phyloP scores from a whole-genome alignment of 2,888 invertebrate species.

The Barypeithes pellucidus region DNA sequence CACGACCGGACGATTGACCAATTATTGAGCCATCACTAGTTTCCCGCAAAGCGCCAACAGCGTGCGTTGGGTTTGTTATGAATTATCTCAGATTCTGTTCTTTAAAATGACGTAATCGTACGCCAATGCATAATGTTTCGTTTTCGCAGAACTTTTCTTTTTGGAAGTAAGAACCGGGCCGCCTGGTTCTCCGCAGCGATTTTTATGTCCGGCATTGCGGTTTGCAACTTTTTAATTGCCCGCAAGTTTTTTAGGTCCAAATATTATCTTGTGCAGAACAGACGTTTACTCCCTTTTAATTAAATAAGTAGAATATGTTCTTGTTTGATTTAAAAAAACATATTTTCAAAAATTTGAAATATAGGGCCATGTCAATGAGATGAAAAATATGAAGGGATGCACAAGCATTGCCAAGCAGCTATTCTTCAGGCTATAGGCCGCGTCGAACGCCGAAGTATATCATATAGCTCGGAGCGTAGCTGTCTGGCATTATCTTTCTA shows the following conservation, averaged over 20 bases:
- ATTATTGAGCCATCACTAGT: no score
- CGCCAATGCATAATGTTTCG: conserved; percentile 45
- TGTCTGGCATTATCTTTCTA: no score
- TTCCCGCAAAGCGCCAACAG: no score
- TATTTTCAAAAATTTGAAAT: no score
- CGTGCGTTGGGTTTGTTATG: not conserved
- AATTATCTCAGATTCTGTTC: not conserved
- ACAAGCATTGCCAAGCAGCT: no score
- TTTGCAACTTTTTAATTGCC: conserved; percentile 51
- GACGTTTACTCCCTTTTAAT: conserved; percentile 35
- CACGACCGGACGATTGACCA: no score
- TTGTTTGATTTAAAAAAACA: not conserved
- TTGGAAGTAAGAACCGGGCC: conserved; percentile 49
- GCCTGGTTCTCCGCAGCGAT: conserved; percentile 44
- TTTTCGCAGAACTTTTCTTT: conserved; percentile 50
- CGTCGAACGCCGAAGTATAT: no score
- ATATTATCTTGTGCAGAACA: conserved; percentile 41
- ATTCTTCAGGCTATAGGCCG: no score
- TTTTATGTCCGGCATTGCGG: conserved; percentile 47
- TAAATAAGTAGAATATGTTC: conserved; percentile 24
- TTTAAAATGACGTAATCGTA: not conserved
- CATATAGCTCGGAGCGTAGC: no score
- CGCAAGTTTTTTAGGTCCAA: conserved; percentile 47
- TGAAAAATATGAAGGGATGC: no score
- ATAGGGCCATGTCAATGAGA: no score